Conservation (phyloP, 2,888 invertebrate species). For the Stramonita haemastoma region DNA sequence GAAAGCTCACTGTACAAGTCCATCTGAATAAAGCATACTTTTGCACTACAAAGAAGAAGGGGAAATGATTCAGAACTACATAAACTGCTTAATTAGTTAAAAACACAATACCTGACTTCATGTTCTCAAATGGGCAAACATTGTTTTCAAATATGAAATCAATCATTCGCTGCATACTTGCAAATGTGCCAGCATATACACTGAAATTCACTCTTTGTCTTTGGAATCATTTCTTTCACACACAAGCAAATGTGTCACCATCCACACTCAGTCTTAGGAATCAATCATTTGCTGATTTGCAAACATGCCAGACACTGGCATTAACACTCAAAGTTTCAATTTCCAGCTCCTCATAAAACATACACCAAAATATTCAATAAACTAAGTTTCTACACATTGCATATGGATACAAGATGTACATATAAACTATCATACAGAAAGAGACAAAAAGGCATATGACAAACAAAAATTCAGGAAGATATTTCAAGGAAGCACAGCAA, state of each 20-base stretch:
- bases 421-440: background rate
- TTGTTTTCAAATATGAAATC: background rate
- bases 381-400: background rate
- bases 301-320: too few species aligned
- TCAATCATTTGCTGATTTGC: too few species aligned
- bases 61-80: background rate
- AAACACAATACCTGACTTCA: constrained; percentile 2
- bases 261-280: background rate
- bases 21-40: background rate
- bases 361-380: background rate
- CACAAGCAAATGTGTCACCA: background rate
- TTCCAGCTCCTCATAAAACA: background rate
- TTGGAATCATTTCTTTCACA: background rate
- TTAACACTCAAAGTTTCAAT: background rate
- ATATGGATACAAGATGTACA: constrained; percentile 9
- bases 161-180: background rate
- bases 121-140: background rate
- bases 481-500: constrained; percentile 2
- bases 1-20: constrained; percentile 22
- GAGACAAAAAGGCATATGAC: background rate
- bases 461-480: background rate
- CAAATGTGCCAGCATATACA: background rate
- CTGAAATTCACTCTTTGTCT: background rate
- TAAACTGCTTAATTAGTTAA: background rate
- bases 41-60: background rate